A percentile compares a stretch with the other conserved stretches of the same genome.
Evolutionary conservation across 2,113 vertebrate species (phyloP).

Genomic region (Pelusios castaneus): DNA sequence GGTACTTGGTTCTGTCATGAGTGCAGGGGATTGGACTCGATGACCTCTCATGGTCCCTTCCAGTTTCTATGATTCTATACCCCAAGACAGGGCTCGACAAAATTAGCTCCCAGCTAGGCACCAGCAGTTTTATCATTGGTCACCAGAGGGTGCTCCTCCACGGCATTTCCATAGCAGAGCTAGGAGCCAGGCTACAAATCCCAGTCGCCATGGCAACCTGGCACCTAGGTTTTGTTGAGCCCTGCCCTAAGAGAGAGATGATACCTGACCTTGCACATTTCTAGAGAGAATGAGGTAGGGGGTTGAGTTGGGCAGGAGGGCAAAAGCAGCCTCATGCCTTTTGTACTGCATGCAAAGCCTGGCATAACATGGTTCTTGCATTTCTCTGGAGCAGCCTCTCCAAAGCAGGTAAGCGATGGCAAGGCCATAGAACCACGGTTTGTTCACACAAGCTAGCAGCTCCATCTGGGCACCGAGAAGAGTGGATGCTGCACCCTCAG

Average conservation of each 20-base stretch:
- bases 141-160: no score
- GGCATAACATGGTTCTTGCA: not conserved
- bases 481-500: not conserved
- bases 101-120: no score
- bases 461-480: not conserved
- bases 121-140: no score
- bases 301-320: fast-evolving
- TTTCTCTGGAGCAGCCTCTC: not conserved
- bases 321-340: not conserved
- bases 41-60: no score
- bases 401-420: not conserved
- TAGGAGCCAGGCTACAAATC: no score
- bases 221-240: no score
- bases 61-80: no score
- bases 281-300: not conserved
- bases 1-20: no score
- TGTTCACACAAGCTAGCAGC: not conserved
- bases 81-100: no score
- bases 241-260: not conserved
- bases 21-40: no score
- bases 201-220: no score
- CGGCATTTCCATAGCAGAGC: no score
- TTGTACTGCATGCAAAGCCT: not conserved
- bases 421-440: not conserved
- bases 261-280: not conserved